Evolutionary conservation across 2,888 invertebrate genomes (phyloP).

Genomic region (Antheraea assamensis): DNA sequence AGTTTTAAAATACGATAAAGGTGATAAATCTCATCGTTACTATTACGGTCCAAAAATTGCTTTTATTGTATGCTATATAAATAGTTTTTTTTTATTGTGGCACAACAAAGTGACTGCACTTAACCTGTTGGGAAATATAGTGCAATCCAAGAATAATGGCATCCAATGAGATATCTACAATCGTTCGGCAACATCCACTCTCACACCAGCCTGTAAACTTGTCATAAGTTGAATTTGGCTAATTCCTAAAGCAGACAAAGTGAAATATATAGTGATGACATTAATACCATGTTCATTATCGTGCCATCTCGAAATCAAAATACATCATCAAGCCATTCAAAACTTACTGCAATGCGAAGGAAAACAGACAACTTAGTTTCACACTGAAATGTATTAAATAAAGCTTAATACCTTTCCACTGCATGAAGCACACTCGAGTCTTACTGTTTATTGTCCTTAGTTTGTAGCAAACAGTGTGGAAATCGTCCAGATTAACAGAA

Average conservation of each 20-base stretch:
- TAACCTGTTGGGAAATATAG: too few species aligned
- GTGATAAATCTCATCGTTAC: background rate
- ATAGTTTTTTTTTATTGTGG: too few species aligned
- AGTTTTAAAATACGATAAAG: too few species aligned
- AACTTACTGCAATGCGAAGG: background rate
- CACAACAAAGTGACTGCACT: too few species aligned
- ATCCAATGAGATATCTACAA: too few species aligned
- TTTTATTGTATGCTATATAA: background rate
- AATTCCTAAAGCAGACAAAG: too few species aligned
- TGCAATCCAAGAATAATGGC: too few species aligned
- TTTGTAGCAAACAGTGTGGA: constrained; percentile 35
- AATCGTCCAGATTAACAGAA: constrained; percentile 39
- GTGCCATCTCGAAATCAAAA: background rate
- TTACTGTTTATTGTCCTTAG: constrained; percentile 35
- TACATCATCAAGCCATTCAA: background rate
- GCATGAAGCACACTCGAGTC: constrained; percentile 29
- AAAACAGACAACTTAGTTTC: constrained; percentile 15
- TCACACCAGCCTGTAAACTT: too few species aligned
- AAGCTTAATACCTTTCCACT: constrained; percentile 30
- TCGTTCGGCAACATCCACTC: too few species aligned
- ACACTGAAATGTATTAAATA: constrained; percentile 28
- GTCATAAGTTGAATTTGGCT: too few species aligned
- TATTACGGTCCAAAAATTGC: background rate
- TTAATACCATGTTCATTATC: background rate
- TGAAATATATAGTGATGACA: too few species aligned